Percentiles rank a stretch among this genome's conserved stretches.
phyloP scores from a whole-genome alignment of 2,113 vertebrate species.

The Hucho hucho region DNA sequence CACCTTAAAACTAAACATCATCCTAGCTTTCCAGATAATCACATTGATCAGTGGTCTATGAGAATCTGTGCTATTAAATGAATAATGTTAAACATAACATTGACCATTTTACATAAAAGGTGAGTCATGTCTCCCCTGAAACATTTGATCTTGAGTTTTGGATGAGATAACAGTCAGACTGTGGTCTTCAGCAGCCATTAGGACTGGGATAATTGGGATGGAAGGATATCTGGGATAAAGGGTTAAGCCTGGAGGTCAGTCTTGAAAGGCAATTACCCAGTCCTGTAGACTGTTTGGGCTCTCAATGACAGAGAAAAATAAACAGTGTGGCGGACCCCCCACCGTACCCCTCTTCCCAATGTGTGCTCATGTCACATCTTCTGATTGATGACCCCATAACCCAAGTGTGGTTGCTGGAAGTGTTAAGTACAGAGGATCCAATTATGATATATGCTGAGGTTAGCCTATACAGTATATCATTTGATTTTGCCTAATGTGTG shows the following conservation, averaged over 20 bases:
- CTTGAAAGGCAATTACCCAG: slow-evolving; percentile 19
- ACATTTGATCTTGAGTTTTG: not conserved
- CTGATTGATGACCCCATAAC: not conserved
- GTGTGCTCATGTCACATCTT: not conserved
- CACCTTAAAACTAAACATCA: too few species aligned
- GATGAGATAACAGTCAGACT: not conserved
- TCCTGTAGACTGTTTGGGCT: slow-evolving; percentile 14
- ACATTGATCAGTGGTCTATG: not conserved
- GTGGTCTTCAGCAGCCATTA: not conserved
- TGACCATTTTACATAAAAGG: not conserved
- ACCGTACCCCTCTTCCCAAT: too few species aligned
- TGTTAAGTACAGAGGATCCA: not conserved
- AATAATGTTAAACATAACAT: not conserved
- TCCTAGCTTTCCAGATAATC: not conserved
- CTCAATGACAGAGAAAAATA: slow-evolving; percentile 26
- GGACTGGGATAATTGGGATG: not conserved
- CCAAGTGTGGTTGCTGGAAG: not conserved
- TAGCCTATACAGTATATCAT: not conserved
- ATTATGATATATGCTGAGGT: not conserved
- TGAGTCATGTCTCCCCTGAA: not conserved
- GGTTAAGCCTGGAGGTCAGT: slow-evolving; percentile 31
- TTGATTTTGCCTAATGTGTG: not conserved
- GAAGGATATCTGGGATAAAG: not conserved
- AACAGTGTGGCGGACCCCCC: not conserved
- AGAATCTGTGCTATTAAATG: too few species aligned